Conservation (phyloP, 2,113 vertebrate species). For the Tetrax tetrax region DNA sequence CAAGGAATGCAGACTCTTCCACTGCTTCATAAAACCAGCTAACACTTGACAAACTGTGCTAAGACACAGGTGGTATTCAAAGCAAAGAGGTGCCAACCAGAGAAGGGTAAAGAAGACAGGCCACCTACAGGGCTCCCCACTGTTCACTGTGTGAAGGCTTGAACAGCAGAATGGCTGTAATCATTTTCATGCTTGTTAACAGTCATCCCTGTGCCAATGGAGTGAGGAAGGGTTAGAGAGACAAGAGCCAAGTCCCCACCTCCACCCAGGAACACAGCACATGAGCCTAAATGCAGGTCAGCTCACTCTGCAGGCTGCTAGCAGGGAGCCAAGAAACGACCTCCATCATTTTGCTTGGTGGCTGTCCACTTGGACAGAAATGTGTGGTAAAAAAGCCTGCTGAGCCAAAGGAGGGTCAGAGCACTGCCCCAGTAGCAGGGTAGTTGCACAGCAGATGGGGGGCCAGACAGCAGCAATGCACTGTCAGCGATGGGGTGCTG, state of each 20-base stretch:
- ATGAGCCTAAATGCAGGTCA: not conserved
- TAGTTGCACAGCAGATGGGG: rapidly evolving
- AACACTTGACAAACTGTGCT: not conserved
- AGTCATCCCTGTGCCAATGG: not conserved
- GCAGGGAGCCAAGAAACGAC: not conserved
- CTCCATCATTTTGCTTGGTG: rapidly evolving
- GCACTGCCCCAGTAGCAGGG: rapidly evolving
- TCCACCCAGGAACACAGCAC: not conserved
- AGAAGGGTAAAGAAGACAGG: not conserved
- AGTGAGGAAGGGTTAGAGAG: not conserved
- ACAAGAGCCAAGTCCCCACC: not conserved
- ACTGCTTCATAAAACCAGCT: not conserved
- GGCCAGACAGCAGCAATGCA: not conserved
- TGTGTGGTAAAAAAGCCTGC: not conserved
- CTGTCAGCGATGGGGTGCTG: too few species aligned
- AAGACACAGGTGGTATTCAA: not conserved
- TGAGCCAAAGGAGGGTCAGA: not conserved
- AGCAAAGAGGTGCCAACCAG: not conserved
- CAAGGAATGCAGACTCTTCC: not conserved
- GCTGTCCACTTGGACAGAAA: not conserved
- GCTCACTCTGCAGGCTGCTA: not conserved
- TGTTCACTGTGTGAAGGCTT: not conserved
- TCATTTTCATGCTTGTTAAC: not conserved
- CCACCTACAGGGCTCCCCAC: not conserved
- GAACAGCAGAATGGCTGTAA: not conserved